Evolutionary conservation across 2,113 vertebrate genomes (phyloP), one percentile per base, ranked within the genome.

Genomic region (Xenopus borealis): DNA sequence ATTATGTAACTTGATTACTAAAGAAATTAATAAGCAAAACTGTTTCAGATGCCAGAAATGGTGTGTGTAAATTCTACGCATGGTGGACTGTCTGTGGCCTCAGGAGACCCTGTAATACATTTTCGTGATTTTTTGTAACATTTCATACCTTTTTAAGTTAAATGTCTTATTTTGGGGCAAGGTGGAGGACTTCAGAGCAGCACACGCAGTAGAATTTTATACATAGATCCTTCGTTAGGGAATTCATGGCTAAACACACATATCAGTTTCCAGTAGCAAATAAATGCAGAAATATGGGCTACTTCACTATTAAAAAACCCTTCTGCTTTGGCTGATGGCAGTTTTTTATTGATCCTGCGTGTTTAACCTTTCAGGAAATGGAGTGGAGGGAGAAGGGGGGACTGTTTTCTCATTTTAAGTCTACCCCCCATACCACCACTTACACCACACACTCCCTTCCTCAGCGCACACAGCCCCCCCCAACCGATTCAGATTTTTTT

Each of bases 401-500:
- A 50, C 59, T 69, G 66, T 69, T 76, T 76, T 76, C 65, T 69
- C 74, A 64, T 76, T 76, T 76, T 69, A 69, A 62, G 66, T 46
- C 58, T 23, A n/a, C 33, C 65, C 63, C 52, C 71, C 71, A 47
- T 58, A 18, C 19, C 44, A 18, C 50, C 40, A n/a, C 17, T 53
- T 20, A 71, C 59, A 27, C 52, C 62, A 63, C 63, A 66, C 73
- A 66, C 66, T 75, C 27, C 17, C 53, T 75, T 68, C 64, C 65
- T 62, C 44, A 33, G 55, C 59, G 17, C 63, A 53, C 47, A 47
- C 33, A 40, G 7, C 82, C 81, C 79, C 80, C 66, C 62, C 72
- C 79, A 82, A 81, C 52, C 72, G 79, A 83, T 67, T 85, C 80
- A 81, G 65, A 55, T 55, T 82, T 81, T n/a, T 86, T 86, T 83